Conservation (phyloP, 2,888 invertebrate species). For the Acleris holmiana region DNA sequence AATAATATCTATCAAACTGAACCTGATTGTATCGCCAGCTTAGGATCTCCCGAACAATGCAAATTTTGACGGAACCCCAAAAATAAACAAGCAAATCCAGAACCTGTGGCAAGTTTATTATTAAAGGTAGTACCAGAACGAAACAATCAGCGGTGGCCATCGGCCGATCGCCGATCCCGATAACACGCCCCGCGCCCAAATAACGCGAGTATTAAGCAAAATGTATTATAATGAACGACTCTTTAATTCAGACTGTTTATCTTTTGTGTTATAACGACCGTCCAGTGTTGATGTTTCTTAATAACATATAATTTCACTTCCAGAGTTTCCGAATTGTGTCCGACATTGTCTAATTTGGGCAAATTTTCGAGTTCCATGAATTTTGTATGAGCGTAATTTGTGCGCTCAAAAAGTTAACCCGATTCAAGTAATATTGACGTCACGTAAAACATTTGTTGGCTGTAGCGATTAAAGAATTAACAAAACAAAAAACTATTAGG, state of each 20-base stretch:
- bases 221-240: slow-evolving; percentile 76
- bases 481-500: slow-evolving; percentile 52
- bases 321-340: slow-evolving; percentile 76
- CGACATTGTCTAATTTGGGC: slow-evolving; percentile 71
- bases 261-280: slow-evolving; percentile 80
- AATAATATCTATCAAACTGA: no score
- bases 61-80: slow-evolving; percentile 27
- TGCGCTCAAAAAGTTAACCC: slow-evolving; percentile 44
- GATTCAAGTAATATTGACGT: slow-evolving; percentile 28
- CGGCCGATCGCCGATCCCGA: slow-evolving; percentile 63
- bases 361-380: slow-evolving; percentile 69
- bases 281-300: slow-evolving; percentile 79
- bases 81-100: slow-evolving; percentile 37
- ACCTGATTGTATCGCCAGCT: no score
- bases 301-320: slow-evolving; percentile 80
- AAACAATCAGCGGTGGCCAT: slow-evolving; percentile 69
- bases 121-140: slow-evolving; percentile 53
- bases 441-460: slow-evolving; percentile 46
- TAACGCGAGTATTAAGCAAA: slow-evolving; percentile 76
- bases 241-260: slow-evolving; percentile 81
- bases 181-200: slow-evolving; percentile 69
- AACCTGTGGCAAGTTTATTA: slow-evolving; percentile 47
- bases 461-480: slow-evolving; percentile 54
- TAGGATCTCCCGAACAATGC: slow-evolving; percentile 3
- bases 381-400: slow-evolving; percentile 62